Percentiles rank a stretch among this genome's conserved stretches.
Evolutionary conservation across 2,888 invertebrate species (phyloP).

Genomic region (Linyphia triangularis): DNA sequence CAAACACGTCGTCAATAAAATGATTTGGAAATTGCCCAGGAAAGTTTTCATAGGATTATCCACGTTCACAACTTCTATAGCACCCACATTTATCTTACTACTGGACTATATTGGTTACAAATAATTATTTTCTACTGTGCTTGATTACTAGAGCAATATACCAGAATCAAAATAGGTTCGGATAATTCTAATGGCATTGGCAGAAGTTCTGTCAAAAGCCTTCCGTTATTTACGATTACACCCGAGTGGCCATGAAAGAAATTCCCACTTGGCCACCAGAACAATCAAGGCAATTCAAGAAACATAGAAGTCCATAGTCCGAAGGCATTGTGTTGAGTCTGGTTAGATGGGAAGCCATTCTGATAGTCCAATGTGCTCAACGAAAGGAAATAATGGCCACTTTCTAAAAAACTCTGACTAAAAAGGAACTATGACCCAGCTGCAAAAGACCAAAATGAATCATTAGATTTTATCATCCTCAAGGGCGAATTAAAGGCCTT

Average conservation of each 20-base stretch:
- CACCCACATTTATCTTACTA: too few species aligned
- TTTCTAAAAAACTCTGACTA: not conserved
- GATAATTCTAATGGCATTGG: not conserved
- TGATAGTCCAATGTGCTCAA: slow-evolving; percentile 35
- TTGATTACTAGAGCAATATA: too few species aligned
- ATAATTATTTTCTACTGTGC: too few species aligned
- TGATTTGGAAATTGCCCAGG: too few species aligned
- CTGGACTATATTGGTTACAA: too few species aligned
- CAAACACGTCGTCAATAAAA: too few species aligned
- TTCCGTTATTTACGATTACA: not conserved
- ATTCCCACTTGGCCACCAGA: not conserved
- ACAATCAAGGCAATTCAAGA: slow-evolving; percentile 36
- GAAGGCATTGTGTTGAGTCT: slow-evolving; percentile 13
- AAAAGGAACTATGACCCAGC: slow-evolving; percentile 39
- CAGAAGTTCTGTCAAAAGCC: not conserved
- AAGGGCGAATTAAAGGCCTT: slow-evolving; percentile 31
- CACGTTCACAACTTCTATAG: too few species aligned
- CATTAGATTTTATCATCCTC: slow-evolving; percentile 64
- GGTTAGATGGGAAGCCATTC: slow-evolving; percentile 41
- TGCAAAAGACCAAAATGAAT: slow-evolving; percentile 43
- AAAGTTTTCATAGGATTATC: too few species aligned
- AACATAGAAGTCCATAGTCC: slow-evolving; percentile 34
- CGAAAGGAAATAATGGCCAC: slow-evolving; percentile 45
- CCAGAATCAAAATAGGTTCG: not conserved
- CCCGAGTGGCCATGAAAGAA: slow-evolving; percentile 15